Evolutionary conservation across 1,140 invertebrate species (phyloP), one percentile per base, ranked within the genome.

Genomic region (Nasonia giraulti): DNA sequence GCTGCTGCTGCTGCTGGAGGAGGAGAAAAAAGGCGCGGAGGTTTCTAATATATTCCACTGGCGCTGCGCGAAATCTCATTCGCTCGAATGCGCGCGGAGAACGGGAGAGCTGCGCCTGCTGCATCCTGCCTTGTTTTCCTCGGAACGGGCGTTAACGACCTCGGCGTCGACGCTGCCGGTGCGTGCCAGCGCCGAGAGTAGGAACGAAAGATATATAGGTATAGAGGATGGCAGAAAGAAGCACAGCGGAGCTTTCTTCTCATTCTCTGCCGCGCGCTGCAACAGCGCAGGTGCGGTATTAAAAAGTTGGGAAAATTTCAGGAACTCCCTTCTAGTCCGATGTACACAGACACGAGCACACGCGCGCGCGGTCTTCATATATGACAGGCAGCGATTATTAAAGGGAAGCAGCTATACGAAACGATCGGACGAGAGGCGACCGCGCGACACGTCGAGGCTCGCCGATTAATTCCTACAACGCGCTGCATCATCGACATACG

Each of bases 31-130:
- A 69, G 8, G 10, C n/a, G 31, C 27, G 2, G 40, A n/a, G n/a
- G 37, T 33, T 12, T 75, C 17, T 78, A 84, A 84, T 79, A 69
- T 79, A 84, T 84, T 78, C 40, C 66, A 62, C 27, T 20, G 4
- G 12, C 23, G 27, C 40, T 17, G 37, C 37, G n/a, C 3, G 33
- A 27, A 78, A 69, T 83, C 77, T 55, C 62, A 23, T 55, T 55
- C 82, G 75, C 74, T 66, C 66, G 55, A 27, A 31, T 55, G 75
- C 62, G 77, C 23, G 23, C 6, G 12, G 68, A 37, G 33, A 3
- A 3, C 33, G 33, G 33, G 33, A 66, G 62, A n/a, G 55, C 55
- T 1, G 62, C 62, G 20, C 33, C 5, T 37, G n/a, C 27, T 27
- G 68, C 23, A 71, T 27, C 23, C 37, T 75, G 27, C 37, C 73